phyloP scores from a whole-genome alignment of 2,888 invertebrate genomes.

The Arrhopalites spinosus region DNA sequence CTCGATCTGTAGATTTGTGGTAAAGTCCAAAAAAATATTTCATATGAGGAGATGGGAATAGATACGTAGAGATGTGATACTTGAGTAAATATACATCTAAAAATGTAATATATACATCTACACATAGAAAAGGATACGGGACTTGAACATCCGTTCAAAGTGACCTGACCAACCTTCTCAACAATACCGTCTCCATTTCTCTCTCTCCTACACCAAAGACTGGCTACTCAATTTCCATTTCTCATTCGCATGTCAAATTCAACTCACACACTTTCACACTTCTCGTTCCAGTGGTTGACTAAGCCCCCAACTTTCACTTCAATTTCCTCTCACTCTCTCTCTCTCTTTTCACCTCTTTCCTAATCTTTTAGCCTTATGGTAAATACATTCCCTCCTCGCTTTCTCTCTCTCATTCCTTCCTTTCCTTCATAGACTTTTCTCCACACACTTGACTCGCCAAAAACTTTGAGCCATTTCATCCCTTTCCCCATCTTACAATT shows the following conservation, averaged over 20 bases:
- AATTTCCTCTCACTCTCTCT: conserved; percentile 28
- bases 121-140: background rate
- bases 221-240: conserved; percentile 11
- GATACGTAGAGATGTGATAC: background rate
- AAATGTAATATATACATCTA: background rate
- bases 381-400: conserved; percentile 21
- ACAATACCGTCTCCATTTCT: conserved; percentile 25
- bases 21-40: background rate
- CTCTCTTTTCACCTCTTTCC: conserved; percentile 17
- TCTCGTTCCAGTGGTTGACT: conserved; percentile 31
- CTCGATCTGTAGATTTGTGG: background rate
- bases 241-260: conserved; percentile 24
- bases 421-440: conserved; percentile 8
- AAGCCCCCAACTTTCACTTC: conserved; percentile 23
- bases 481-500: background rate
- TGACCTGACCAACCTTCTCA: conserved; percentile 21
- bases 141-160: conserved; percentile 24
- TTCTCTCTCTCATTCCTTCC: background rate
- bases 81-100: background rate
- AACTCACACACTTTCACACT: conserved; percentile 17
- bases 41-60: background rate
- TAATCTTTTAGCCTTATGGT: conserved; percentile 27
- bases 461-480: conserved; percentile 10
- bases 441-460: conserved; percentile 20
- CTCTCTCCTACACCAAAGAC: background rate